phyloP scores from a whole-genome alignment of 2,113 vertebrate genomes.

The Phrynosoma blainvillii region DNA sequence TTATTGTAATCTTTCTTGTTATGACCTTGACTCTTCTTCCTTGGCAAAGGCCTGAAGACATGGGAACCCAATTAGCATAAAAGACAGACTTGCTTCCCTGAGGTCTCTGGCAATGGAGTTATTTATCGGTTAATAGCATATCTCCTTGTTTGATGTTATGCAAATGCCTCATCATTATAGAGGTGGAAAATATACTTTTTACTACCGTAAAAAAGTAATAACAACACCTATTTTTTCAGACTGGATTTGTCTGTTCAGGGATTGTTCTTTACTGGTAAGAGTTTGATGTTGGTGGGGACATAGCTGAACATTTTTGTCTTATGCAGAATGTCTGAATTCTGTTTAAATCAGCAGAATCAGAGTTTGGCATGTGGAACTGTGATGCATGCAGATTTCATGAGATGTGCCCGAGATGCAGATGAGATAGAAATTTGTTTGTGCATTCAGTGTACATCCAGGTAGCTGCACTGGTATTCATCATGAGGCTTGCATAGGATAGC shows the following conservation, averaged over 20 bases:
- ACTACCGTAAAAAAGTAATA: neutral
- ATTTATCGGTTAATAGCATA: slow-evolving; percentile 10
- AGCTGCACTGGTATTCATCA: too few relatives aligned
- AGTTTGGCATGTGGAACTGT: too few relatives aligned
- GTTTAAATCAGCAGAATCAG: too few relatives aligned
- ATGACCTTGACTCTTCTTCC: too few relatives aligned
- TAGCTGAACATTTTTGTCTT: neutral
- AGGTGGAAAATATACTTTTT: neutral
- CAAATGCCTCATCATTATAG: slow-evolving; percentile 5
- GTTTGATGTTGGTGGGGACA: neutral
- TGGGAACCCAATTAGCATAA: slow-evolving; percentile 6
- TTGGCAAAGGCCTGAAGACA: neutral
- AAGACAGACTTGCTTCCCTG: neutral
- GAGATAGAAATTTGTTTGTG: too few relatives aligned
- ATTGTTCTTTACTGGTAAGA: neutral
- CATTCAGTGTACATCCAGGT: too few relatives aligned
- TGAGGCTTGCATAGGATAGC: too few relatives aligned
- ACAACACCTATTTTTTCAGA: neutral
- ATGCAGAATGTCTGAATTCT: too few relatives aligned
- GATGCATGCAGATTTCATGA: too few relatives aligned
- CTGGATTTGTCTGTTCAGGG: neutral
- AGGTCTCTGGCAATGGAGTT: slow-evolving; percentile 1
- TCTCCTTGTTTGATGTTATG: slow-evolving; percentile 1
- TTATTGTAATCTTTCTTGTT: neutral
- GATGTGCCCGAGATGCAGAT: too few relatives aligned